Evolutionary conservation across 2,113 vertebrate species (phyloP), one percentile per base, ranked within the genome.

Genomic region (Leucopsar rothschildi): DNA sequence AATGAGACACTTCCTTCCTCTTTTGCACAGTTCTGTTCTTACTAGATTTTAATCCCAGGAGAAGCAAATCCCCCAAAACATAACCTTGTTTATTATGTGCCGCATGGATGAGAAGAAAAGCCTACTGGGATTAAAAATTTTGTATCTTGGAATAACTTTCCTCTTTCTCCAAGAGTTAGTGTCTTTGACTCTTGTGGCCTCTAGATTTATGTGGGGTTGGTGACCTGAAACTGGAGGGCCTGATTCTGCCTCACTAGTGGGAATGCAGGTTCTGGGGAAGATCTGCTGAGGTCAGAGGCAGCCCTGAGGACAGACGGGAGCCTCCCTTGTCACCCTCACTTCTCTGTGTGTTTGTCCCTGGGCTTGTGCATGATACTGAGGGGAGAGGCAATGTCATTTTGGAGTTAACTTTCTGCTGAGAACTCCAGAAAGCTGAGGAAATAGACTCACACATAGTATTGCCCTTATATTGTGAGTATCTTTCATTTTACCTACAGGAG

Each of bases 401-500:
- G 82, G 29, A 72, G 31, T 69, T 71, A 68, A 71, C 28, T 79
- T 87, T 88, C 85, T 90, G 37, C 52, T 50, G 37, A 93, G 60
- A 63, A 39, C 19, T 75, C 28, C 37, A 4, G 5, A 71, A 82
- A 68, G 18, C 77, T 81, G 49, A 84, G 31, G 42, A 92, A 76
- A 72, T 45, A 69, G 57, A 39, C 55, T 71, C 7, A 42, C 11
- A 49, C 29, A 31, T 73, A 35, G 22, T 65, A 10, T 33, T 78
- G 63, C 24, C 37, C 86, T 70, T 82, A 42, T 71, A 78, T 86
- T 78, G 20, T 53, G 44, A 56, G 49, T 88, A 0, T 72, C n/a
- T 94, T 69, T 94, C 81, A 78, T 80, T 84, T 94, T 82, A 79
- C 83, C 79, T 93, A 65, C 13, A 75, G 81, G 57, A 64, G 37